Conservation (phyloP, 2,797 vertebrate species). For the Pseudocheirus occidentalis region DNA sequence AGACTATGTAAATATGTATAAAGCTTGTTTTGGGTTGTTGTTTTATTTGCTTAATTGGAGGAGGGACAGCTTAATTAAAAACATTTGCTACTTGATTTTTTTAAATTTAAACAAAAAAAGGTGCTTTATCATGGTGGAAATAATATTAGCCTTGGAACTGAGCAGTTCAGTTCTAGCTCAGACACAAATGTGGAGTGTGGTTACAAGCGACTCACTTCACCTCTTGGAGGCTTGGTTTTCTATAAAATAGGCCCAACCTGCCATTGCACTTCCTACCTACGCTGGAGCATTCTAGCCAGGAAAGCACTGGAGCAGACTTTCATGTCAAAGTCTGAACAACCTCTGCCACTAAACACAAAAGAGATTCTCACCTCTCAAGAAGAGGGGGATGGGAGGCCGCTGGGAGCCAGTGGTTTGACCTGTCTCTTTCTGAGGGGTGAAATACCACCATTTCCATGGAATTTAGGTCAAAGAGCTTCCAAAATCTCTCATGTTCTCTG, state of each 20-base stretch:
- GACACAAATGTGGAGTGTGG: background rate
- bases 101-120: background rate
- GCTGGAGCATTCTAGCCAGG: background rate
- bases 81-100: background rate
- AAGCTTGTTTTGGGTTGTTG: background rate
- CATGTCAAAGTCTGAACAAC: background rate
- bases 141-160: background rate
- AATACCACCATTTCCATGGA: background rate
- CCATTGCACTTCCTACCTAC: background rate
- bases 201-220: background rate
- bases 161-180: background rate
- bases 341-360: background rate
- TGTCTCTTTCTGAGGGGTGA: background rate
- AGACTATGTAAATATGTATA: background rate
- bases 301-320: background rate
- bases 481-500: slow-evolving; percentile 16
- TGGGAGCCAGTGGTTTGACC: background rate
- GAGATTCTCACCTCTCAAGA: background rate
- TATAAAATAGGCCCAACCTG: background rate
- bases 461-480: background rate
- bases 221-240: background rate
- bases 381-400: background rate
- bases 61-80: background rate
- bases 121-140: background rate
- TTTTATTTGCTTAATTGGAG: background rate